Conservation (phyloP, 2,888 invertebrate species). For the Ectropis crepuscularia region DNA sequence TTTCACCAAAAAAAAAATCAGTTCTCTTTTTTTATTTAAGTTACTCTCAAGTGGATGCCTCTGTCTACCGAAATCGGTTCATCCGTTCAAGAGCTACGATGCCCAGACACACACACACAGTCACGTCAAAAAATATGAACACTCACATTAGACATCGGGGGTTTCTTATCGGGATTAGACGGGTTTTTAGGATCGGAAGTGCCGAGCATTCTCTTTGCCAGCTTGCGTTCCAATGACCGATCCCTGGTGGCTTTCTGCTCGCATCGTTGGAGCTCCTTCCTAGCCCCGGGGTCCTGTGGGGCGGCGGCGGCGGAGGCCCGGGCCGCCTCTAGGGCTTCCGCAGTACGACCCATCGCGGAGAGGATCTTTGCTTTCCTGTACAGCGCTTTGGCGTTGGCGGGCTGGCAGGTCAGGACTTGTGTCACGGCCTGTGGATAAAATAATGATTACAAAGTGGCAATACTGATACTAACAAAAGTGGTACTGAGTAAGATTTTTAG, state of each 20-base stretch:
- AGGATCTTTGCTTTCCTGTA: slow-evolving; percentile 88
- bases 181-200: slow-evolving; percentile 41
- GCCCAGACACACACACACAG: too few species aligned
- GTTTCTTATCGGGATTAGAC: slow-evolving; percentile 66
- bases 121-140: too few species aligned
- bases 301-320: slow-evolving; percentile 70
- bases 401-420: slow-evolving; percentile 92
- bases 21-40: too few species aligned
- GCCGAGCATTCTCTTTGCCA: slow-evolving; percentile 81
- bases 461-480: too few species aligned
- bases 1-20: too few species aligned
- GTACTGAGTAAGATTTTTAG: neutral
- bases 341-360: slow-evolving; percentile 84
- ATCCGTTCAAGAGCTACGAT: too few species aligned
- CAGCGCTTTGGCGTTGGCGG: slow-evolving; percentile 95
- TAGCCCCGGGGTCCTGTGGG: slow-evolving; percentile 69
- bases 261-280: slow-evolving; percentile 72
- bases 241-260: slow-evolving; percentile 70
- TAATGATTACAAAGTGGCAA: neutral
- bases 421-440: slow-evolving; percentile 87
- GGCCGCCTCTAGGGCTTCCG: slow-evolving; percentile 87
- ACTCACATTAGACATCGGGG: slow-evolving; percentile 68
- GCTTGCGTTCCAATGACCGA: slow-evolving; percentile 74
- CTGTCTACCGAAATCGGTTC: too few species aligned
- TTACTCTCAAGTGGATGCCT: too few species aligned